Evolutionary conservation across 1,140 invertebrate genomes (phyloP), one percentile per base, ranked within the genome.

Genomic region (Lanistes nyassanus): DNA sequence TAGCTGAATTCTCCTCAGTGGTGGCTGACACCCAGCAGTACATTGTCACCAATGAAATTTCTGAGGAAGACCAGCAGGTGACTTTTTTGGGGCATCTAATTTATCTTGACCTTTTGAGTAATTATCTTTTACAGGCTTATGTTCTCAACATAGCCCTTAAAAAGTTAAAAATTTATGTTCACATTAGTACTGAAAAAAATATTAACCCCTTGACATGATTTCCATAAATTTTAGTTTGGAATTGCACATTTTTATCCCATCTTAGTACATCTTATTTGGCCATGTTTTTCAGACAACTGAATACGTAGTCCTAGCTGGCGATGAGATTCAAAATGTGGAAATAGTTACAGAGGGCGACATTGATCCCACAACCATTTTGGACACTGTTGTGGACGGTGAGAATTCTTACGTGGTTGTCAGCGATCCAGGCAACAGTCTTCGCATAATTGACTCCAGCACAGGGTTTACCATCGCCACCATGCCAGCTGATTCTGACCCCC

Each of bases 21-120:
- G 88, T 88, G 21, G 83, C 87, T 3, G 85, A 89, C 72, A 88
- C 87, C 16, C 88, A 89, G 74, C 83, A 88, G 51, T 88, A 88
- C 70, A 87, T 88, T 21, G 68, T 84, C 39, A 76, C 81, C 34
- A 75, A 82, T 71, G 23, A 73, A n/a, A 36, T 42, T 42, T 21
- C 34, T 13, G 42, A 71, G n/a, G 72, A 69, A 71, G 62, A 71
- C 37, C 64, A 76, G 26, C 78, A 81, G 78, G 81, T 82, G 72
- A 39, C 13, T 65, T 37, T 56, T 67, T 53, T 67, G n/a, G n/a
- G n/a, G n/a, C n/a, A n/a, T n/a, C n/a, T n/a, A n/a, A n/a, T n/a
- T n/a, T n/a, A n/a, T n/a, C n/a, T n/a, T n/a, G n/a, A n/a, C n/a
- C n/a, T n/a, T n/a, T n/a, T n/a, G n/a, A n/a, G n/a, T n/a, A n/a